Conservation (phyloP, 2,113 vertebrate species). For the Bambusicola thoracicus region DNA sequence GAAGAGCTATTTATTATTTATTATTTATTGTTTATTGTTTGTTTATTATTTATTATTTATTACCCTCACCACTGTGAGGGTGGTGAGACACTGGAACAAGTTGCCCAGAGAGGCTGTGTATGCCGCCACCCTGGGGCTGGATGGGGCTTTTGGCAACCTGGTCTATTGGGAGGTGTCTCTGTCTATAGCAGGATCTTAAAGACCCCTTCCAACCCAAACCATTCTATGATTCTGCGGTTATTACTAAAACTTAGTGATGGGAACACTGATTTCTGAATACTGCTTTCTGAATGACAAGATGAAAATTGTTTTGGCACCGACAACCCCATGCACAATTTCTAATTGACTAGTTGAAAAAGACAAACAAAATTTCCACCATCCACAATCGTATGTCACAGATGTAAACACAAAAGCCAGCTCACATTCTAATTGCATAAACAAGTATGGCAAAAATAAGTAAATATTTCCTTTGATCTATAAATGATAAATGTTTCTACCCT, state of each 20-base stretch:
- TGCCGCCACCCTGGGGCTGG: no score
- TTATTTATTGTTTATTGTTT: no score
- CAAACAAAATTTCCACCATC: background rate
- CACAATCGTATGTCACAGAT: background rate
- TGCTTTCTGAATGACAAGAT: background rate
- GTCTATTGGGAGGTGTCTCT: no score
- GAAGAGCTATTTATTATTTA: background rate
- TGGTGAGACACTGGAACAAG: no score
- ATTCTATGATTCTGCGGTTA: background rate
- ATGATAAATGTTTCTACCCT: background rate
- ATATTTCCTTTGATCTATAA: background rate
- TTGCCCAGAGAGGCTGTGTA: no score
- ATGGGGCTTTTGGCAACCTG: no score
- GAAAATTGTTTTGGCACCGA: background rate
- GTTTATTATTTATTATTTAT: no score
- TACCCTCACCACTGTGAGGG: no score
- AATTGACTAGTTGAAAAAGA: background rate
- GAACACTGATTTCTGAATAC: background rate
- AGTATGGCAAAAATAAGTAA: background rate
- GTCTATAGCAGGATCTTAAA: no score
- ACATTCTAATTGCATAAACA: background rate
- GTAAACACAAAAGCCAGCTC: background rate
- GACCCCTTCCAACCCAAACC: no score
- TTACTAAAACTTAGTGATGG: background rate
- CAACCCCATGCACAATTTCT: accelerated